Conservation (phyloP, 2,113 vertebrate species). For the Macrotus californicus region DNA sequence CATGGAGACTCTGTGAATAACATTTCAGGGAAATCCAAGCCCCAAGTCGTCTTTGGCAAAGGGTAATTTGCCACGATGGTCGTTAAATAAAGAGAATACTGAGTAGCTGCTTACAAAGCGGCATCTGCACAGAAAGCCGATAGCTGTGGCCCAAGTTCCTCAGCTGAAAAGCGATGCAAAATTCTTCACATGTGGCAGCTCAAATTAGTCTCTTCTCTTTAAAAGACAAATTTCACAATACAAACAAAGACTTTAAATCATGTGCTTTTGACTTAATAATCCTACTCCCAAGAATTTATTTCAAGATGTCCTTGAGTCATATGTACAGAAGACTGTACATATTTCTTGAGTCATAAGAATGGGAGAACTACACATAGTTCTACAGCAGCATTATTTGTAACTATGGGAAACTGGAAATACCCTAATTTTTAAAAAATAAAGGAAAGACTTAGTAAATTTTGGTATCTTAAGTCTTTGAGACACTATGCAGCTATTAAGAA, state of each 20-base stretch:
- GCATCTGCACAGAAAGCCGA: conserved; percentile 12
- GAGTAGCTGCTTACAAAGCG: conserved; percentile 43
- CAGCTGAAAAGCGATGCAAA: neutral
- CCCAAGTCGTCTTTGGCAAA: conserved; percentile 16
- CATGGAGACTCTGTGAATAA: conserved; percentile 32
- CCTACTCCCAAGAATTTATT: neutral
- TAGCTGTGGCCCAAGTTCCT: neutral
- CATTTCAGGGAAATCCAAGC: conserved; percentile 45
- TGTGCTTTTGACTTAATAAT: neutral
- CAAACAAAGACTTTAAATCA: conserved; percentile 7
- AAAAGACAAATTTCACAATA: neutral
- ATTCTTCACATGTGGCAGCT: neutral
- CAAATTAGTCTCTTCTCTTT: neutral
- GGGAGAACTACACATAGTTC: neutral
- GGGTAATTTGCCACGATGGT: conserved; percentile 48
- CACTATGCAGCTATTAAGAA: neutral
- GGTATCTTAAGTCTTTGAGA: neutral
- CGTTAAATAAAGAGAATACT: conserved; percentile 34
- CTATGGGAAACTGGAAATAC: neutral
- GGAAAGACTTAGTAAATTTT: neutral
- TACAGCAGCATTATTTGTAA: neutral
- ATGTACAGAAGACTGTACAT: neutral
- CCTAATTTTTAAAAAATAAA: conserved; percentile 6
- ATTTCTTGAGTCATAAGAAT: neutral
- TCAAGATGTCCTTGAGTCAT: neutral